Conservation (phyloP, 2,888 invertebrate genomes). For the Scaeva pyrastri region DNA sequence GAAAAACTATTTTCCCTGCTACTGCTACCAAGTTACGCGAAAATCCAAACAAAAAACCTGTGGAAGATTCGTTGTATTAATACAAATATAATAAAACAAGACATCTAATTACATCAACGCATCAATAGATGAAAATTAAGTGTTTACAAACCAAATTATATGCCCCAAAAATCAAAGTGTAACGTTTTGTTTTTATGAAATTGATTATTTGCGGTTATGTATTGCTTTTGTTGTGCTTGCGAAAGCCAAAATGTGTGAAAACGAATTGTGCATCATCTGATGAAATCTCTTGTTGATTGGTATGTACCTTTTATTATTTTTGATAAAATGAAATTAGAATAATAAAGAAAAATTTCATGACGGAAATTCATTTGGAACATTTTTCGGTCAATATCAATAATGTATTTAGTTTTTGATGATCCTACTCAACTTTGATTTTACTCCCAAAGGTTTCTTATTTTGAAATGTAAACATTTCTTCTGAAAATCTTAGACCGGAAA, state of each 20-base stretch:
- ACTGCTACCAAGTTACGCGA: conserved; percentile 1
- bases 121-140: background rate
- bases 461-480: too few species aligned
- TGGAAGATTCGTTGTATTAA: background rate
- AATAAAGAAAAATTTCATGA: too few species aligned
- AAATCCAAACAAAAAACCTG: background rate
- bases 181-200: background rate
- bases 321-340: background rate
- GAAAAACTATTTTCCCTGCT: background rate
- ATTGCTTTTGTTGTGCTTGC: background rate
- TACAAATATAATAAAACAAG: background rate
- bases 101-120: background rate
- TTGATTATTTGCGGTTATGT: background rate
- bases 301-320: background rate
- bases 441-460: too few species aligned
- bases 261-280: background rate
- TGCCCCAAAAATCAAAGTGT: background rate
- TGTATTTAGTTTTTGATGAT: too few species aligned
- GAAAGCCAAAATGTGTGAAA: background rate
- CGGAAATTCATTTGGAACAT: too few species aligned
- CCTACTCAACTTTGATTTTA: too few species aligned
- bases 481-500: too few species aligned
- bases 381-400: too few species aligned
- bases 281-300: background rate
- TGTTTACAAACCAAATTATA: background rate